Conservation (phyloP, 2,113 vertebrate genomes). For the Vidua chalybeata region DNA sequence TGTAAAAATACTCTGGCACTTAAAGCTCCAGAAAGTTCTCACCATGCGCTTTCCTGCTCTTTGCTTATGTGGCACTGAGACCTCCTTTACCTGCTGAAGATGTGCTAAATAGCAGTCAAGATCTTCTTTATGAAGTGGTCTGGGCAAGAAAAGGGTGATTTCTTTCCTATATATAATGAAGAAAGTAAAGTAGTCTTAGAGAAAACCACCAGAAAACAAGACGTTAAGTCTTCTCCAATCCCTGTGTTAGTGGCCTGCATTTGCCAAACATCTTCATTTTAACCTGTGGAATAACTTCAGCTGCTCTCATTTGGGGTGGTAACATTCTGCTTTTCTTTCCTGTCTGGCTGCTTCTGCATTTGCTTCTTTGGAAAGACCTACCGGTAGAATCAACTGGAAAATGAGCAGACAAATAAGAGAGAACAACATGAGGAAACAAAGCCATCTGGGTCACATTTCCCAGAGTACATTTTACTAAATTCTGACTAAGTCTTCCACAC, state of each 20-base stretch:
- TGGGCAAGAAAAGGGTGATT: not conserved
- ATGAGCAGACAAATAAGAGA: not conserved
- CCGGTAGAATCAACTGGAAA: not conserved
- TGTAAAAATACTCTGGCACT: not conserved
- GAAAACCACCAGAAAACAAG: not conserved
- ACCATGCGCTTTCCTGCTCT: not conserved
- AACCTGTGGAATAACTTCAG: not conserved
- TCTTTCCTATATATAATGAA: not conserved
- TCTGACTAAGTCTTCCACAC: not conserved
- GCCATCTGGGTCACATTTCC: not conserved
- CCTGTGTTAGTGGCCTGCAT: not conserved
- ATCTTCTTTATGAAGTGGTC: not conserved
- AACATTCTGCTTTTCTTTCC: not conserved
- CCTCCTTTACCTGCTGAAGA: not conserved
- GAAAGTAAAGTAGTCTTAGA: not conserved
- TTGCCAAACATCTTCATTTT: not conserved
- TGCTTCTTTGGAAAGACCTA: not conserved
- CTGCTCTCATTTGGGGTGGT: not conserved
- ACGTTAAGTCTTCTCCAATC: not conserved
- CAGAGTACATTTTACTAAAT: not conserved
- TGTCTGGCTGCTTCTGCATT: not conserved
- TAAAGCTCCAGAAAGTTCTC: not conserved
- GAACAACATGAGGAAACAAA: not conserved
- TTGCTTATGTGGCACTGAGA: not conserved
- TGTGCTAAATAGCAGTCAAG: not conserved